Percentiles rank a stretch among this genome's conserved stretches.
Conservation (phyloP, 2,888 invertebrate genomes). For the Chrysolina oricalcia region DNA sequence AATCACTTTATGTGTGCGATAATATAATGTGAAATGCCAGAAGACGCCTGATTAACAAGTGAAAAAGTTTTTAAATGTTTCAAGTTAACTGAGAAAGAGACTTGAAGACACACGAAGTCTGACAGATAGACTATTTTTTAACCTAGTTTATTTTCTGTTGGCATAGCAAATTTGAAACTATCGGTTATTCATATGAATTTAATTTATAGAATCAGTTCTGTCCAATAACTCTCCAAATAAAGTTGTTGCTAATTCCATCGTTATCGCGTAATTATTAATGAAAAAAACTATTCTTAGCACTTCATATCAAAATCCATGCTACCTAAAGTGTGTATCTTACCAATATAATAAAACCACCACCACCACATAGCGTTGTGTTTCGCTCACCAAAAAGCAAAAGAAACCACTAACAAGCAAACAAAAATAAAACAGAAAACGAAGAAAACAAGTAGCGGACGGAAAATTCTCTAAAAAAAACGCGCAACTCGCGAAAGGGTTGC, state of each 20-base stretch:
- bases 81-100: too few species aligned
- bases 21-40: too few species aligned
- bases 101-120: too few species aligned
- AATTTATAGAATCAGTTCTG: neutral
- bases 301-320: slow-evolving; percentile 39
- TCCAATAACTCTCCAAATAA: slow-evolving; percentile 6
- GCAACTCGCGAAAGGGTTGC: slow-evolving; percentile 27
- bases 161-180: neutral
- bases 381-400: slow-evolving; percentile 54
- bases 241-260: slow-evolving; percentile 22
- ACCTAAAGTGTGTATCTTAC: slow-evolving; percentile 58
- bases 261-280: neutral
- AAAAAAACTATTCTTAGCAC: neutral
- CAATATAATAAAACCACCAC: slow-evolving; percentile 63
- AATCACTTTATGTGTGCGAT: too few species aligned
- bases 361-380: slow-evolving; percentile 61
- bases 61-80: too few species aligned
- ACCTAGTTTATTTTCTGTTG: too few species aligned
- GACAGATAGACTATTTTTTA: too few species aligned
- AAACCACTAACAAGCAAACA: slow-evolving; percentile 52
- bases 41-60: too few species aligned
- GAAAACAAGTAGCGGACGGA: slow-evolving; percentile 17
- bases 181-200: neutral
- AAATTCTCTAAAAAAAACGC: slow-evolving; percentile 27
- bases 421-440: slow-evolving; percentile 45